phyloP scores from a whole-genome alignment of 2,797 vertebrate species.

The Girardinus metallicus region DNA sequence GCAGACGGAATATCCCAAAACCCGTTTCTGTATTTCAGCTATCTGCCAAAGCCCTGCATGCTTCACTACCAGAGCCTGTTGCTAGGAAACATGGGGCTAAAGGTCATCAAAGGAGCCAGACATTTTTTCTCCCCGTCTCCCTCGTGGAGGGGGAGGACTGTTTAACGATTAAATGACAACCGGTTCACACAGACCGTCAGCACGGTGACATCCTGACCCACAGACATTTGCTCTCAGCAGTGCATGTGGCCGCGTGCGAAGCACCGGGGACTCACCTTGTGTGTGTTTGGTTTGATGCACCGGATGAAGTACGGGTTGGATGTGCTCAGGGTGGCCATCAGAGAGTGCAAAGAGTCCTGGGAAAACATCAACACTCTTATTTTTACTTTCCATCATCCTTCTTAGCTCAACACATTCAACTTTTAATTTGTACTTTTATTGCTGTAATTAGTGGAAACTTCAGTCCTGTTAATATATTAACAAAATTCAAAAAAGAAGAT shows the following conservation, averaged over 20 bases:
- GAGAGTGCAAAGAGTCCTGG: conserved; percentile 93
- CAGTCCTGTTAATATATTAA: background rate
- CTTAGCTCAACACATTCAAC: background rate
- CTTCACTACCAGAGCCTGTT: conserved; percentile 36
- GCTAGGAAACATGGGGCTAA: conserved; percentile 55
- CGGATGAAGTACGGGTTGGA: conserved; percentile 96
- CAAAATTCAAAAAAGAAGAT: background rate
- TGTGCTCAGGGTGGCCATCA: conserved; percentile 92
- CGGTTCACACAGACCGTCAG: conserved; percentile 10
- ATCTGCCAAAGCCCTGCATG: conserved; percentile 38
- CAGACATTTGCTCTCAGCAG: background rate
- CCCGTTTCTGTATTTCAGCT: conserved; percentile 4
- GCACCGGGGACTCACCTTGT: conserved; percentile 86
- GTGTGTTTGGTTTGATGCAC: conserved; percentile 95
- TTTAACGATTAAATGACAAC: conserved; percentile 38
- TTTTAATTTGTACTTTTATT: background rate
- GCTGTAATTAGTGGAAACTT: background rate
- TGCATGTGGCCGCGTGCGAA: conserved; percentile 2
- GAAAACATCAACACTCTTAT: background rate
- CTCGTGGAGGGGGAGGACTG: conserved; percentile 10
- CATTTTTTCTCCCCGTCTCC: conserved; percentile 65
- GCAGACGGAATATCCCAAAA: background rate
- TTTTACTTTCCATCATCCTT: background rate
- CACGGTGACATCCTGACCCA: conserved; percentile 1
- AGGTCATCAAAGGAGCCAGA: conserved; percentile 58